These are phyloP conservation scores for Drosophila obscura DNA, from an alignment of 1,140 invertebrate species.

Conservation along the genomic window DNA sequence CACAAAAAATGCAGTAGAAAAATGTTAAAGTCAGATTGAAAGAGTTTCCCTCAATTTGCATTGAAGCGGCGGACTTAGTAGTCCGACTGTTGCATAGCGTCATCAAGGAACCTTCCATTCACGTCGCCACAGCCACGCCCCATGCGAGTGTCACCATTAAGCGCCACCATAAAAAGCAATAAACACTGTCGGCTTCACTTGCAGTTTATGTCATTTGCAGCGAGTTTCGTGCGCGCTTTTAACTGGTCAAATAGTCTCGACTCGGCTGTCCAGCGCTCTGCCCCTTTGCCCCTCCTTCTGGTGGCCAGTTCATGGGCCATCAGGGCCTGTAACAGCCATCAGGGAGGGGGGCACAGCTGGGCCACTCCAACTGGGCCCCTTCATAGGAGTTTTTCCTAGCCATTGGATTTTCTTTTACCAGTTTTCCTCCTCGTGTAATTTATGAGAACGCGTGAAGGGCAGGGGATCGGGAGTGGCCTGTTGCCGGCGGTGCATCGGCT, in stretches of 20 bases:
- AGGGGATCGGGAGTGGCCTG: constrained; percentile 8
- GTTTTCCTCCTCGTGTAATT: constrained; percentile 47
- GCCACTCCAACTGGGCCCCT: constrained; percentile 10
- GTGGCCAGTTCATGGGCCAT: constrained; percentile 17
- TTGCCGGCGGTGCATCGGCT: constrained; percentile 39
- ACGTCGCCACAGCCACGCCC: not conserved
- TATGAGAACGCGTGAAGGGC: constrained; percentile 39
- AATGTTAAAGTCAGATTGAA: too few relatives aligned
- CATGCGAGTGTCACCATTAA: constrained; percentile 67
- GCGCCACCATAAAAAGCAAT: constrained; percentile 75
- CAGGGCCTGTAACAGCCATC: constrained; percentile 24
- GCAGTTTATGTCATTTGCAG: constrained; percentile 75
- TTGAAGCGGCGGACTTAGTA: not conserved
- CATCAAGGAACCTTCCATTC: constrained; percentile 11
- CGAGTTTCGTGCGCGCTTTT: constrained; percentile 59
- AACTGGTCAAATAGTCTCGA: constrained; percentile 51
- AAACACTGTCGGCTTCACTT: constrained; percentile 64
- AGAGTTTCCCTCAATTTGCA: too few relatives aligned
- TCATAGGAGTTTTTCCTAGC: constrained; percentile 51
- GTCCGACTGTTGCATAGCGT: constrained; percentile 4
- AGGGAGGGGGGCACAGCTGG: constrained; percentile 14
- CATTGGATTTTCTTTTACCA: constrained; percentile 20
- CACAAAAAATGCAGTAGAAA: too few relatives aligned
- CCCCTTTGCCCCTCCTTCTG: not conserved
- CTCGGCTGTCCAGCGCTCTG: not conserved